Base-by-base conservation (phyloP, 2,797 vertebrate genomes). In the Tenualosa thibaudeaui region DNA sequence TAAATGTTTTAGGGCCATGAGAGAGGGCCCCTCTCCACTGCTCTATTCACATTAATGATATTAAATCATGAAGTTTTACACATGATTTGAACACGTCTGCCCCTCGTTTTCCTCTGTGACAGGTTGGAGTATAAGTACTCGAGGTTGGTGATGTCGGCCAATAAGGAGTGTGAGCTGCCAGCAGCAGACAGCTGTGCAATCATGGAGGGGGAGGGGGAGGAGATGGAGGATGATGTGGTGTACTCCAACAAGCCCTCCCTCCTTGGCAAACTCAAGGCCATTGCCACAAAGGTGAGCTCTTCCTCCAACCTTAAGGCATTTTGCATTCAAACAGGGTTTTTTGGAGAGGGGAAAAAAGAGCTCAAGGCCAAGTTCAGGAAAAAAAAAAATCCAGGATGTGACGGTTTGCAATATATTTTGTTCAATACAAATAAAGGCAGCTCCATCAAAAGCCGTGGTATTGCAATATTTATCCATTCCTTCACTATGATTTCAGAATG, bases 121-220 rank as follows among this genome's bases (percentile, higher is more conserved):
- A 99, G 98, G 93, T 81, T 99, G 94, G 97, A 98, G 92, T 99
- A 97, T 89, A 99, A 99, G 91, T 99, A 99, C 95, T 99, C 97
- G 40, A 97, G 97, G 87, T 91, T 99, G 91, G 97, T 99, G 91
- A 98, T 99, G 96, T 97, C 97, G 6, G 95, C 98, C 9, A 99
- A 98, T 91, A 99, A 97, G 90, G 98, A 99, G 84, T 97, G 97
- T 15, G 98, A 99, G 86, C 95, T 99, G 88, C 98, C 97, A 58
- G 97, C 95, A 86, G 96, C 97, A 78, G 98, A 99, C 95, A 99
- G 98, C 92, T 99, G 98, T 88, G 98, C 98, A 82, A 96, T 99
- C 91, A 98, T 99, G 98, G 98, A 99, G 93, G 98, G 97, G 54
- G 98, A 99, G 89, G 98, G 98, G 43, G 95, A 93, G 40, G 95